Base-by-base conservation (phyloP, 2,113 vertebrate species). In the Hippoglossus stenolepis region DNA sequence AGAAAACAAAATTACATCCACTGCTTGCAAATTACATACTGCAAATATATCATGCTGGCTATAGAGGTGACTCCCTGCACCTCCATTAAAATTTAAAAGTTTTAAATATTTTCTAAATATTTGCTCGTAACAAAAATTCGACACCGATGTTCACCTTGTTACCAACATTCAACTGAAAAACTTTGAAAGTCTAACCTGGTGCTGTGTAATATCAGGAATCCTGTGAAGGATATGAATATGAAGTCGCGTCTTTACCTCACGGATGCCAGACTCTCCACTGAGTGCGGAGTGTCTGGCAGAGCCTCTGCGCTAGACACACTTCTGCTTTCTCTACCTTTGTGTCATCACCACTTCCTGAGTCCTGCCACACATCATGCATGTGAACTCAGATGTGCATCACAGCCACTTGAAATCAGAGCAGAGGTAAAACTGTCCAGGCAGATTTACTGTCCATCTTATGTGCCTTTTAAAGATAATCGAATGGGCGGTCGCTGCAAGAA, bases 301-400 rank as follows among this genome's bases (percentile, higher is more conserved):
- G 38, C 35, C 66, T 65, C 79, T 86, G 61, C 77, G 75, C 73
- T 83, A 90, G 89, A 90, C 88, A 17, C n/a, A 88, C 75, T 92
- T 91, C 87, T 90, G 81, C 85, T 91, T 93, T 91, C 18, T 84
- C 13, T 78, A 17, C 23, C 74, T 82, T 84, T 70, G 84, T 87
- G 85, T 83, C 90, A 81, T 87, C 87, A 92, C 87, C 91, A 93
- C 92, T 92, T 94, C 93, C 93, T 91, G 87, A 73, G 47, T 71
- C 11, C 68, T 84, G 87, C 72, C 73, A 79, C 65, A 57, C 51
- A 75, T 26, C 12, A 72, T 64, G 53, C 47, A 5, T 74, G 1
- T 58, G 28, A 53, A 21, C 28, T 77, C 24, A 56, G 8, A 56
- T 53, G 26, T 49, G 9, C 49, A 12, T 67, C 18, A 18, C 14